phyloP scores from a whole-genome alignment of 2,113 vertebrate genomes.

The Malurus cyaneus region DNA sequence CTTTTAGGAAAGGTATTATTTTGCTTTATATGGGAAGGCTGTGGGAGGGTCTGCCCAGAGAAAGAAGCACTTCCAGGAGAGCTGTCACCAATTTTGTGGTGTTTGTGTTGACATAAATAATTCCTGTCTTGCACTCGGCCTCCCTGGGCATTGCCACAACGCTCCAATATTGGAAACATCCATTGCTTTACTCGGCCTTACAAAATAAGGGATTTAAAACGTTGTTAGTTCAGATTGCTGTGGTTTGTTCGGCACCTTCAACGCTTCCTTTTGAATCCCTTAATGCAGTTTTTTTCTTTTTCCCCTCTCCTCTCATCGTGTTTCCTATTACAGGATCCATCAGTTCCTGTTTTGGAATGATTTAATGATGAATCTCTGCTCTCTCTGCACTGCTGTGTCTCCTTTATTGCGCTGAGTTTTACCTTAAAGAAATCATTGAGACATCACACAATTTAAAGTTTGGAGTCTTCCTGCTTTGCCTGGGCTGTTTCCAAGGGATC shows the following conservation, averaged over 20 bases:
- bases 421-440: neutral
- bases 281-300: neutral
- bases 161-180: neutral
- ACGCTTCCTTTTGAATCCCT: rapidly evolving
- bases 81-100: rapidly evolving
- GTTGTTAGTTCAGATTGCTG: neutral
- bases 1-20: neutral
- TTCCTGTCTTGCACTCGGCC: neutral
- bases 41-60: neutral
- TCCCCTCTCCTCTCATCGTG: neutral
- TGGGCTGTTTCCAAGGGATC: neutral
- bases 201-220: neutral
- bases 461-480: neutral
- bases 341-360: neutral
- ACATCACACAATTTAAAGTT: neutral
- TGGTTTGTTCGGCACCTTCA: neutral
- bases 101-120: neutral
- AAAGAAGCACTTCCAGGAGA: neutral
- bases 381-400: neutral
- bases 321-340: neutral
- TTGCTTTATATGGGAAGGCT: rapidly evolving
- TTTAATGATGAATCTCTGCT: neutral
- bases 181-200: neutral
- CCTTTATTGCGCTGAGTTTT: neutral
- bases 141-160: rapidly evolving